Evolutionary conservation across 2,797 vertebrate species (phyloP), one percentile per base, ranked within the genome.

Genomic region (Sebastes oblongus): DNA sequence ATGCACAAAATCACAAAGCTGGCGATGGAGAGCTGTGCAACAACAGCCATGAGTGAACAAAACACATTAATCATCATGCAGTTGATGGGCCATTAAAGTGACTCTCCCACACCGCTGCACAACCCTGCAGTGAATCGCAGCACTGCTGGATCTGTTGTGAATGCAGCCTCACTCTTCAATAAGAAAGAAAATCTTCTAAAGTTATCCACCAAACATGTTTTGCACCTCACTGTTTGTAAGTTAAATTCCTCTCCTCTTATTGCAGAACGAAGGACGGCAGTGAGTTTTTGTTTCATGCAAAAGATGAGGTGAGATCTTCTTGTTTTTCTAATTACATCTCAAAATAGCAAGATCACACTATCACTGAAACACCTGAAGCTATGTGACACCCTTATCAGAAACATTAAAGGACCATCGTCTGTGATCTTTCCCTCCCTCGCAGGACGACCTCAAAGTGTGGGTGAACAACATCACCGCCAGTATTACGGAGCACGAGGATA

Each of bases 241-340:
- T 62, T 12, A 1, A 69, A 6, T 11, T 80, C n/a, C 8, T 88
- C 58, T 89, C 27, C 22, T 91, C 27, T 89, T 14, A 0, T 84
- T 87, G 22, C 92, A 99, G 98, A 93, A 98, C 97, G 34, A 96
- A 96, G 60, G 98, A 98, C 0, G 98, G 97, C 61, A 97, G 96
- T 2, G 97, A 98, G 89, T 98, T 97, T 93, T 94, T 99, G 82
- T 97, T 98, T 83, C 98, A 98, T 79, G 97, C 98, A 86, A 98
- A 97, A 95, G 98, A 99, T 75, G 97, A 98, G 97, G 98, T 98
- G 82, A 96, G 95, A 77, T 22, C 9, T 70, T 69, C 8, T 34
- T 42, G 1, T 54, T 4, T 75, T 80, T 77, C 4, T 65, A 0
- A 7, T 55, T 20, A 14, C 18, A 29, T 20, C 29, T 61, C 20